Conservation (phyloP, 2,888 invertebrate genomes). For the Synanthedon myopaeformis region DNA sequence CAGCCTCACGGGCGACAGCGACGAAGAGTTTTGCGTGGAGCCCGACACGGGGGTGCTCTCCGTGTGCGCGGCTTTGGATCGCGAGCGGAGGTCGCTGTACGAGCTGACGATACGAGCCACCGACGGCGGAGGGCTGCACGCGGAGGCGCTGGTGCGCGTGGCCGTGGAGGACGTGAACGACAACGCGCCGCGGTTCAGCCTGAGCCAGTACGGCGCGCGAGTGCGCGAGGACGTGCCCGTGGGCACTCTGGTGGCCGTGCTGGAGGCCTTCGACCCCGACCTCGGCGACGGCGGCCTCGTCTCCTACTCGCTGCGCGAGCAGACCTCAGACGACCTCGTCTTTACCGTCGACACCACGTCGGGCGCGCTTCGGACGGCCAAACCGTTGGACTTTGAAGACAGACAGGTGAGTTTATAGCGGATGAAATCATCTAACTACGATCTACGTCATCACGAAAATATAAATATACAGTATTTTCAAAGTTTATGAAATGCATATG, state of each 20-base stretch:
- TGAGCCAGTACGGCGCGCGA: conserved; percentile 81
- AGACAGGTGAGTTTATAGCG: conserved; percentile 68
- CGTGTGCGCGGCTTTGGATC: conserved; percentile 82
- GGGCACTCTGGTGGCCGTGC: conserved; percentile 87
- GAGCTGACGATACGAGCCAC: conserved; percentile 83
- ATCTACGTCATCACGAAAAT: too few species aligned
- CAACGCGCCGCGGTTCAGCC: conserved; percentile 85
- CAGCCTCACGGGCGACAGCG: conserved; percentile 78
- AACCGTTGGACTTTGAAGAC: conserved; percentile 87
- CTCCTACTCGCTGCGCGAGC: conserved; percentile 82
- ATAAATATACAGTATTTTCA: too few species aligned
- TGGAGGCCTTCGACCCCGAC: conserved; percentile 87
- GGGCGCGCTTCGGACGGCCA: conserved; percentile 86
- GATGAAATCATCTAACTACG: too few species aligned
- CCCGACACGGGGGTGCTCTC: conserved; percentile 79
- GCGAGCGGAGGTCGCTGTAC: conserved; percentile 86
- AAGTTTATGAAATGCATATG: too few species aligned
- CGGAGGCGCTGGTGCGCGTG: conserved; percentile 86
- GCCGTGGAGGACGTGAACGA: conserved; percentile 92
- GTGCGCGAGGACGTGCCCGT: conserved; percentile 91
- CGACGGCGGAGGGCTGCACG: conserved; percentile 81
- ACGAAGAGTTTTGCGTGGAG: conserved; percentile 86
- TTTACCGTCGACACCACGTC: conserved; percentile 88
- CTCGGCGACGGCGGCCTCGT: conserved; percentile 85
- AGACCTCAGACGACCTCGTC: conserved; percentile 72